phyloP scores from a whole-genome alignment of 2,113 vertebrate genomes.

The Podocnemis expansa region DNA sequence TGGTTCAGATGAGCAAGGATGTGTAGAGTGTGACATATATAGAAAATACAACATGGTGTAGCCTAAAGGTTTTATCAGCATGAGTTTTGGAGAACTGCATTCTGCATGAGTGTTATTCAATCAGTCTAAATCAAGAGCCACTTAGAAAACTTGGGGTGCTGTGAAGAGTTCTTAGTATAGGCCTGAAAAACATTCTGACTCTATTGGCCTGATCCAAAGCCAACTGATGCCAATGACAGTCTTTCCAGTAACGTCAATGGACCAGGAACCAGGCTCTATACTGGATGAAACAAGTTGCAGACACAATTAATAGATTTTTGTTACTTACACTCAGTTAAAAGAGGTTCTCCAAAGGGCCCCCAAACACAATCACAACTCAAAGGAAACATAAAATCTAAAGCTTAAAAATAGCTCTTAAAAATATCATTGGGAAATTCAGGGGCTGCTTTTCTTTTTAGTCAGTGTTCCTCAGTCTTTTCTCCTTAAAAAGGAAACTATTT shows the following conservation, averaged over 20 bases:
- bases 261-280: background rate
- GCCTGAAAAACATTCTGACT: background rate
- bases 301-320: background rate
- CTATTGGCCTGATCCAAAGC: no score
- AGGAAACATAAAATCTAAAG: background rate
- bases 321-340: background rate
- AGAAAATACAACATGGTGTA: background rate
- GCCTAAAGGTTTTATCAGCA: background rate
- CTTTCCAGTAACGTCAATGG: background rate
- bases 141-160: no score
- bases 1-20: background rate
- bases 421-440: background rate
- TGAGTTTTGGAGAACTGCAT: background rate
- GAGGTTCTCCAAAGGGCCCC: background rate
- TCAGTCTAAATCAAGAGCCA: no score
- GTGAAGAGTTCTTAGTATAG: background rate
- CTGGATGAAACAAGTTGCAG: background rate
- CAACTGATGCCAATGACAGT: background rate
- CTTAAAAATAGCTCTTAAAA: background rate
- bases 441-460: background rate
- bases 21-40: background rate
- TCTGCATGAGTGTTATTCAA: background rate
- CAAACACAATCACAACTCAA: no score
- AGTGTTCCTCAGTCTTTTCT: background rate
- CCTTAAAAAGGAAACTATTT: background rate